Evolutionary conservation across 2,888 invertebrate species (phyloP).

Genomic region (Patella ulyssiponensis): DNA sequence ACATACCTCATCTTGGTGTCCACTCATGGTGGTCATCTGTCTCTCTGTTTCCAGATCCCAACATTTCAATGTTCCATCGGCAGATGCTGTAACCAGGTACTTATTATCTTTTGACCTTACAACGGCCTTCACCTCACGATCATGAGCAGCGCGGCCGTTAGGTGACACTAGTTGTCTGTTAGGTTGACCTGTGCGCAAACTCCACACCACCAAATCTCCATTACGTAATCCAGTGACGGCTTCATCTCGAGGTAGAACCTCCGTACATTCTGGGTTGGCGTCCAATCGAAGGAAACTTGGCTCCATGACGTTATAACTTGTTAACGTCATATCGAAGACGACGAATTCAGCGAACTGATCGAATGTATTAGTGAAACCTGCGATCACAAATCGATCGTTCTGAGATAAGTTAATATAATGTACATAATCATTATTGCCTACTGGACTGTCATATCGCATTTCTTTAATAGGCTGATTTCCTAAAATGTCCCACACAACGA

Average conservation of each 20-base stretch:
- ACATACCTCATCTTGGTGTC: constrained; percentile 70
- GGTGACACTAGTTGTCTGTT: constrained; percentile 65
- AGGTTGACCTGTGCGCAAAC: constrained; percentile 66
- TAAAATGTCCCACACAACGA: constrained; percentile 71
- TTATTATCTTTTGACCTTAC: constrained; percentile 66
- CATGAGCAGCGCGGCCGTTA: constrained; percentile 64
- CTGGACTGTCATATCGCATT: constrained; percentile 67
- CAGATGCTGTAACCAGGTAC: constrained; percentile 69
- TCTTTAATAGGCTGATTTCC: constrained; percentile 69
- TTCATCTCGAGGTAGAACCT: constrained; percentile 68
- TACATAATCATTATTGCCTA: constrained; percentile 70
- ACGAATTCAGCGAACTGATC: constrained; percentile 71
- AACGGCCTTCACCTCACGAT: constrained; percentile 68
- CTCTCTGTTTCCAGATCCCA: constrained; percentile 70
- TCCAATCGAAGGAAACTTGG: constrained; percentile 68
- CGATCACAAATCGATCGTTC: constrained; percentile 69
- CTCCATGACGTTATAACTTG: constrained; percentile 63
- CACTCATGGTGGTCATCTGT: constrained; percentile 64
- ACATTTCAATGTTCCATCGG: constrained; percentile 69
- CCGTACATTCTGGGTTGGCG: constrained; percentile 69
- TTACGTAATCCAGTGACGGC: constrained; percentile 71
- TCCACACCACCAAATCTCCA: constrained; percentile 72
- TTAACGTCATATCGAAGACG: constrained; percentile 69
- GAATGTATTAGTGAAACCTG: constrained; percentile 70
- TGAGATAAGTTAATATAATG: constrained; percentile 66